These are phyloP conservation scores for Leptodirus hochenwartii DNA, from an alignment of 2,888 invertebrate species.

Conservation along the genomic window DNA sequence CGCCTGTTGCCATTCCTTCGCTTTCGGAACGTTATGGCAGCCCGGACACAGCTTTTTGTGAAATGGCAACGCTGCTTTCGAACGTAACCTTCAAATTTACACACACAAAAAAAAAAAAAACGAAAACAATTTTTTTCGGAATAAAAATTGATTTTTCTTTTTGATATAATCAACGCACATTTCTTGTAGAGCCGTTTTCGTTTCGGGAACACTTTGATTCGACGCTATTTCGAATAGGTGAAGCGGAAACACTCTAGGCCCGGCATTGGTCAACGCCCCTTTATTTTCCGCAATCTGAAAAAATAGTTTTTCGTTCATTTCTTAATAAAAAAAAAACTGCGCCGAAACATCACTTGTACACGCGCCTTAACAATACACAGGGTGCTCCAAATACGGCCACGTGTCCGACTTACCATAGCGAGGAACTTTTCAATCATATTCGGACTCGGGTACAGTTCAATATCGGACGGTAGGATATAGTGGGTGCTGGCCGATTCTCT, in stretches of 20 bases:
- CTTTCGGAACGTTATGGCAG: conserved; percentile 76
- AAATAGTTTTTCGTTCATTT: no score
- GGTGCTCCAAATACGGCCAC: no score
- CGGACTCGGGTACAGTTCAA: conserved; percentile 79
- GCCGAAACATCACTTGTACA: no score
- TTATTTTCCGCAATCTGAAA: conserved; percentile 48
- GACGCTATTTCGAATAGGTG: conserved; percentile 74
- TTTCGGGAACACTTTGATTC: conserved; percentile 45
- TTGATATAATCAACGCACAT: conserved; percentile 62
- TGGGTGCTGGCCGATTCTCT: conserved; percentile 66
- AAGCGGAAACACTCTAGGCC: conserved; percentile 65
- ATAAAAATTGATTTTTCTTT: no score
- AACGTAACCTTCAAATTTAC: no score
- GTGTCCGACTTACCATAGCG: no score
- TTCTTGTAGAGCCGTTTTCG: conserved; percentile 45
- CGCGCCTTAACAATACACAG: no score
- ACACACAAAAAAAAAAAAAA: no score
- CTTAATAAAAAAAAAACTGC: no score
- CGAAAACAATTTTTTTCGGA: no score
- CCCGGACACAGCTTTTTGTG: conserved; percentile 79
- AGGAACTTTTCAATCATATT: conserved; percentile 63
- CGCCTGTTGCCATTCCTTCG: conserved; percentile 66
- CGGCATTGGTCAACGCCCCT: conserved; percentile 35
- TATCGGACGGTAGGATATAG: conserved; percentile 71
- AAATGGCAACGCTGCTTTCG: conserved; percentile 75